Evolutionary conservation across 2,888 invertebrate genomes (phyloP), one percentile per base, ranked within the genome.

Genomic region (Dolichomitus sp.): DNA sequence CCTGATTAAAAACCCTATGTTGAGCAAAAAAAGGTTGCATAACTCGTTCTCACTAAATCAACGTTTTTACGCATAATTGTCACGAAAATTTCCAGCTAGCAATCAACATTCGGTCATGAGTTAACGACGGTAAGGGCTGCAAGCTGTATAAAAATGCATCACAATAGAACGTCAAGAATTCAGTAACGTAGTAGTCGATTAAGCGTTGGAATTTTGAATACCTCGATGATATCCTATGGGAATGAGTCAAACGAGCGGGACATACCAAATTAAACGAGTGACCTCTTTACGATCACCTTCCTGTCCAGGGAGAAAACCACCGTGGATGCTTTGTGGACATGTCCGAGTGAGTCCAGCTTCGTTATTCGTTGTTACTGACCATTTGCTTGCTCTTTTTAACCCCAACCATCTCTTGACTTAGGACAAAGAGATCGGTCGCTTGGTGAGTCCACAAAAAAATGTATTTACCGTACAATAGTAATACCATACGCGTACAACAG

Each of bases 1-100:
- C n/a, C n/a, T n/a, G 92, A 92, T 93, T 92, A 92, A 93, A 45
- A 74, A 70, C 45, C 23, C 30, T 66, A 40, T n/a, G n/a, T 40
- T 61, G 2, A 30, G 14, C 2, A 45, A 54, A 68, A 61, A 76
- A 74, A 61, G 4, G 37, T 33, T 33, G 48, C 42, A 59, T 45
- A 27, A 69, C 27, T 23, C 70, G 57, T 57, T 50, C 30, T 59
- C 74, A 11, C 30, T 76, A 72, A 76, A 72, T 79, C 72, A 75
- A 59, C 9, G 17, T 63, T 75, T 79, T 75, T 54, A 68, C 45
- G 42, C 17, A 37, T 37, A 76, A 83, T 72, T 52, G 75, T 80
- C 72, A 72, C 72, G 61, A 73, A 76, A 83, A 40, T 76, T 73
- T 66, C 66, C 72, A 42, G 66, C 61, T 61, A 75, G 65, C 79